A percentile compares a stretch with the other conserved stretches of the same genome.
phyloP scores from a whole-genome alignment of 2,888 invertebrate species.

The Xylophagus ater region DNA sequence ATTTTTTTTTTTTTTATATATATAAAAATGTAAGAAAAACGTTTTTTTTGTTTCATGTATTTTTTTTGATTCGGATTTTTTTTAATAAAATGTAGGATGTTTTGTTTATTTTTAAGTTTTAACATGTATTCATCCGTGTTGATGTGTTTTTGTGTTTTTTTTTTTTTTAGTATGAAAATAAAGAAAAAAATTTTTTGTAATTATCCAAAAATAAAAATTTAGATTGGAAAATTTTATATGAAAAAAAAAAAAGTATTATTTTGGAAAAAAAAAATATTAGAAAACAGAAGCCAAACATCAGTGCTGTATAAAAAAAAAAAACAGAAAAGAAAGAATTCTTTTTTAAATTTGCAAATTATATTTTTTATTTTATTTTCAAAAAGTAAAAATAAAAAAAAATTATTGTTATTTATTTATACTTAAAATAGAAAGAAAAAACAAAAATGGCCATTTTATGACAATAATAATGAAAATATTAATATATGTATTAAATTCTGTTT shows the following conservation, averaged over 20 bases:
- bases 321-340: no score
- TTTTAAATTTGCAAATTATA: slow-evolving; percentile 4
- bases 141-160: neutral
- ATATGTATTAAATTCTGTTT: neutral
- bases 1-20: no score
- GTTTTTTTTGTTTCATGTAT: neutral
- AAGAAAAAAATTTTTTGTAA: neutral
- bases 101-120: neutral
- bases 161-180: neutral
- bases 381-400: neutral
- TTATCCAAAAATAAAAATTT: no score
- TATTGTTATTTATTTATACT: neutral
- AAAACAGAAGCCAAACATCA: slow-evolving; percentile 16
- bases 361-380: neutral
- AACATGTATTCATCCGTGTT: neutral
- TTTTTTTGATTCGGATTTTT: neutral
- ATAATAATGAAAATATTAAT: neutral
- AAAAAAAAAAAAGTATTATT: neutral
- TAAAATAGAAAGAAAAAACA: neutral
- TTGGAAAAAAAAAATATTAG: neutral
- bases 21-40: no score
- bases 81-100: neutral
- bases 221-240: neutral
- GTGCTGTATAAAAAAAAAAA: slow-evolving; percentile 9
- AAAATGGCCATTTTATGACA: neutral